Percentiles rank a stretch among this genome's conserved stretches.
These are phyloP conservation scores for Aulostomus chinensis DNA, from an alignment of 2,797 vertebrate species.

Conservation along the genomic window DNA sequence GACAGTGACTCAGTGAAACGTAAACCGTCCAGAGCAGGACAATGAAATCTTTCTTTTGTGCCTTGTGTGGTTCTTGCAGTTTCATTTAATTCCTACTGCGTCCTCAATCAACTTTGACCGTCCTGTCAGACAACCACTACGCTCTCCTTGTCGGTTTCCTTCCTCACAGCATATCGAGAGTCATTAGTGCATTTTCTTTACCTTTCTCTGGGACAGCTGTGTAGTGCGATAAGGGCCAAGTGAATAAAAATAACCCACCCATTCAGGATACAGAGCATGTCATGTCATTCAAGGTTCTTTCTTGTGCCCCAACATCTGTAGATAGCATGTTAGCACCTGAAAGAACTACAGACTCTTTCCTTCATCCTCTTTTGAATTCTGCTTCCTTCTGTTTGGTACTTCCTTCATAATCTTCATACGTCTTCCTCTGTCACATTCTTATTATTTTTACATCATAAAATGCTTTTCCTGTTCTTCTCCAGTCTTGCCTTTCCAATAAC, in stretches of 20 bases:
- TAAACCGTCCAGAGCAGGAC: too few species aligned
- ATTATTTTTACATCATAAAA: background rate
- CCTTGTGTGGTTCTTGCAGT: too few species aligned
- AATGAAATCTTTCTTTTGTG: background rate
- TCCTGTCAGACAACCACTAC: conserved; percentile 11
- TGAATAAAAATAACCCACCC: conserved; percentile 68
- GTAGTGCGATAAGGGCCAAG: conserved; percentile 62
- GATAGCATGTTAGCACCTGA: conserved; percentile 38
- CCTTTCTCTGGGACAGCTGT: conserved; percentile 63
- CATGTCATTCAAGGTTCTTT: conserved; percentile 58
- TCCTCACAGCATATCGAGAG: conserved; percentile 40
- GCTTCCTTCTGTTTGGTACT: conserved; percentile 2
- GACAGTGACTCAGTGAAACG: background rate
- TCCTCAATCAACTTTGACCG: conserved; percentile 15
- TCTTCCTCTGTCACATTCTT: background rate
- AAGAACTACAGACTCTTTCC: conserved; percentile 31
- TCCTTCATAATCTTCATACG: background rate
- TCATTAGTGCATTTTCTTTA: conserved; percentile 64
- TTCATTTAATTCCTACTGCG: conserved; percentile 16
- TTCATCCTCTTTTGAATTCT: background rate
- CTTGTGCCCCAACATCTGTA: conserved; percentile 58
- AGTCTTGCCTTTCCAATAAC: background rate
- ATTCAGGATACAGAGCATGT: conserved; percentile 41
- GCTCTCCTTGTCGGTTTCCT: conserved; percentile 15
- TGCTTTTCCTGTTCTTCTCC: background rate